These are phyloP conservation scores for Philypnodon macrostomus DNA, from an alignment of 2,797 vertebrate genomes.

Conservation along the genomic window DNA sequence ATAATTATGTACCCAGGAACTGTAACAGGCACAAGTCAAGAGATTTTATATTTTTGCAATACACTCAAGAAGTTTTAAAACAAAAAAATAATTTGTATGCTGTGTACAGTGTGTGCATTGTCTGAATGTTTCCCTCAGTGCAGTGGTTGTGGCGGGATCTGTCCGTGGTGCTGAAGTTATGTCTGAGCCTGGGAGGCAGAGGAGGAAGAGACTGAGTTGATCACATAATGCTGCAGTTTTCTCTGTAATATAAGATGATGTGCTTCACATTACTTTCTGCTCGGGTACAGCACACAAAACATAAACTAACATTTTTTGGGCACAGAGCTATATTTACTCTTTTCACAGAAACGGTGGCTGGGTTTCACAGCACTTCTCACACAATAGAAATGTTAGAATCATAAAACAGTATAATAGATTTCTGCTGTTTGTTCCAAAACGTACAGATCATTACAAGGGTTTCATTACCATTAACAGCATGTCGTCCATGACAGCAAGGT, in stretches of 20 bases:
- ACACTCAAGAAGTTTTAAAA: too few species aligned
- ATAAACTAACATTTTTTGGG: neutral
- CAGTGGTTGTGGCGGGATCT: neutral
- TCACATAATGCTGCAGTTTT: neutral
- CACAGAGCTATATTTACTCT: conserved; percentile 2
- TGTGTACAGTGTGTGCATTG: too few species aligned
- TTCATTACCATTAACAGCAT: too few species aligned
- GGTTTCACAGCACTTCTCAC: neutral
- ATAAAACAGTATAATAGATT: too few species aligned
- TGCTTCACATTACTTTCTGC: neutral
- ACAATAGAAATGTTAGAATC: neutral
- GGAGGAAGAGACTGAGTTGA: conserved; percentile 1
- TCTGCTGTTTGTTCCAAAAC: too few species aligned
- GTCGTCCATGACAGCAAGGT: too few species aligned
- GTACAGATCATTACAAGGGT: too few species aligned
- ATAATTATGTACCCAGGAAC: too few species aligned
- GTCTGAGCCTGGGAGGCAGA: conserved; percentile 2
- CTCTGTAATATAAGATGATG: neutral
- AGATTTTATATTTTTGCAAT: too few species aligned
- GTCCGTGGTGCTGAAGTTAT: conserved; percentile 14
- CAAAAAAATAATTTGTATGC: too few species aligned
- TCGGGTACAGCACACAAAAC: neutral
- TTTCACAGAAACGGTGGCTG: neutral
- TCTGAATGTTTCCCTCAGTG: neutral
- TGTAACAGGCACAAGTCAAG: too few species aligned